These are phyloP conservation scores for Chrysaora quinquecirrha DNA, from an alignment of 30 jellyfish, hydroid and myxozoan genomes.

Conservation along the genomic window DNA sequence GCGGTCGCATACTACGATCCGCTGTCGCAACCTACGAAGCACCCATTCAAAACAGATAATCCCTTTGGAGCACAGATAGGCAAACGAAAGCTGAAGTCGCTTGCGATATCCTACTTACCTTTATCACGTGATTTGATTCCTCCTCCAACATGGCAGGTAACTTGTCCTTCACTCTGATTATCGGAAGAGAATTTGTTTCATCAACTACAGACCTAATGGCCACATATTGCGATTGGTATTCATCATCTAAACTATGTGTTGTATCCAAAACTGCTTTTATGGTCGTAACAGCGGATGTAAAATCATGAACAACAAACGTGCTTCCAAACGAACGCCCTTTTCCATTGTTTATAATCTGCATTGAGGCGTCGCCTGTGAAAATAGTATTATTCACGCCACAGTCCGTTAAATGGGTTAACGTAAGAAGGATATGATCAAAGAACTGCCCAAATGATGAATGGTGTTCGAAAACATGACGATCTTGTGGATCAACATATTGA, in stretches of 20 bases:
- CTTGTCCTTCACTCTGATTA: background rate
- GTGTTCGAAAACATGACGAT: conserved; percentile 11
- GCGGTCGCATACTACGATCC: background rate
- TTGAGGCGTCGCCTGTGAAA: background rate
- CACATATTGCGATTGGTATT: conserved; percentile 25
- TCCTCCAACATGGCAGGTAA: background rate
- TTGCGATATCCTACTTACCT: background rate
- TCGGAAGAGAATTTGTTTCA: conserved; percentile 30
- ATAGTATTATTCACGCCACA: conserved; percentile 50
- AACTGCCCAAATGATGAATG: conserved; percentile 30
- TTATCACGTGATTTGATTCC: background rate
- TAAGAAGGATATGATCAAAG: conserved; percentile 35
- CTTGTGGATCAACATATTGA: conserved; percentile 44
- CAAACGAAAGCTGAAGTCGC: background rate
- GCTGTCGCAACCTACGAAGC: background rate
- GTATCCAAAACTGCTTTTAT: background rate
- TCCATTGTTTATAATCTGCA: background rate
- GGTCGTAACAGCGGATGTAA: conserved; percentile 35
- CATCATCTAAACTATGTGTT: conserved; percentile 11
- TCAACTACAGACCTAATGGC: conserved; percentile 11
- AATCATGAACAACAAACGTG: background rate
- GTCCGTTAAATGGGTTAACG: conserved; percentile 32
- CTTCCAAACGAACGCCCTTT: background rate
- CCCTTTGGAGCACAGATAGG: background rate
- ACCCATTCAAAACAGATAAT: too few relatives aligned